These are phyloP conservation scores for Dilophus febrilis DNA, from an alignment of 2,888 invertebrate species.

Conservation along the genomic window DNA sequence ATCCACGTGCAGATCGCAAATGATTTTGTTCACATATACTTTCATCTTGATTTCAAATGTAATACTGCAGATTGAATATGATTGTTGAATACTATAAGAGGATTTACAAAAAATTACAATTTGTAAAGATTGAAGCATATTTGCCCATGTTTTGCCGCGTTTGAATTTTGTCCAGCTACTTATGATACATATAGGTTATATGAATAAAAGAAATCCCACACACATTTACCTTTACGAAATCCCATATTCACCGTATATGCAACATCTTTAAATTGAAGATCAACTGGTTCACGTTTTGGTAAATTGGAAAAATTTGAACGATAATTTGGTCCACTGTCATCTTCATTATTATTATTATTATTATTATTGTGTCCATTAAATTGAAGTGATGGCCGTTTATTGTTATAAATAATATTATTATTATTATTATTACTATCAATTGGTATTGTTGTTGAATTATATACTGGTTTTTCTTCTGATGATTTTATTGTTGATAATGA, in stretches of 20 bases:
- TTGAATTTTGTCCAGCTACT: too few relatives aligned
- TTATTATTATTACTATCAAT: not conserved
- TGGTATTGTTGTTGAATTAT: constrained; percentile 11
- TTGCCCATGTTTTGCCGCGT: too few relatives aligned
- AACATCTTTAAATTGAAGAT: constrained; percentile 57
- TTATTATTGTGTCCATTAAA: not conserved
- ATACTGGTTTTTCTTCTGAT: constrained; percentile 9
- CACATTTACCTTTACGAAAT: constrained; percentile 47
- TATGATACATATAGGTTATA: too few relatives aligned
- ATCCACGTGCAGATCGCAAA: too few relatives aligned
- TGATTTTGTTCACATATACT: too few relatives aligned
- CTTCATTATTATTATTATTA: not conserved
- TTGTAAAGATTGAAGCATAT: too few relatives aligned
- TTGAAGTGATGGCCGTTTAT: not conserved
- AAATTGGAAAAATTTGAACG: constrained; percentile 19
- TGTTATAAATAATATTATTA: not conserved
- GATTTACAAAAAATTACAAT: too few relatives aligned
- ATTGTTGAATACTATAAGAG: too few relatives aligned
- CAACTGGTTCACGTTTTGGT: constrained; percentile 37
- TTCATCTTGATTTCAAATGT: too few relatives aligned
- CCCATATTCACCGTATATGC: constrained; percentile 55
- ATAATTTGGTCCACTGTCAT: not conserved
- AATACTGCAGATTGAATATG: too few relatives aligned
- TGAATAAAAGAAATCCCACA: too few relatives aligned
- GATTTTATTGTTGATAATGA: constrained; percentile 7